These are phyloP conservation scores for Lycia hirtaria DNA, from an alignment of 2,888 invertebrate genomes.

Conservation along the genomic window DNA sequence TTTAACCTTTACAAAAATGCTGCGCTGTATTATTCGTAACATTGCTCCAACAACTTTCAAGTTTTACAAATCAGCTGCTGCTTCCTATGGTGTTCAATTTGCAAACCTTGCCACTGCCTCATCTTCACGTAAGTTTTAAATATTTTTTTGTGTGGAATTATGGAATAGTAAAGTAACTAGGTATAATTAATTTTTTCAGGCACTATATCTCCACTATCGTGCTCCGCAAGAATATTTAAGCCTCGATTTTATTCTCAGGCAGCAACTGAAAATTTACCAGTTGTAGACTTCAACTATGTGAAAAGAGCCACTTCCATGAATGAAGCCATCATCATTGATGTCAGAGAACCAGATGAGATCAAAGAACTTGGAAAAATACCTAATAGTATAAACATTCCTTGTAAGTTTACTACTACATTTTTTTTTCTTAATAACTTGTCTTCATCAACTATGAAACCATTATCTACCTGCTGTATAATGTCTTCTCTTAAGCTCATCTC, in stretches of 20 bases:
- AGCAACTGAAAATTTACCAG: constrained; percentile 52
- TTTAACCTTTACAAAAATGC: no score
- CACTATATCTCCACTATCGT: constrained; percentile 6
- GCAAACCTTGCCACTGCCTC: not conserved
- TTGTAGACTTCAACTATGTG: constrained; percentile 76
- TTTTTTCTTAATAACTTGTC: not conserved
- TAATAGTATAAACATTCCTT: constrained; percentile 90
- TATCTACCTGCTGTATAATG: no score
- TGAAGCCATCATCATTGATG: constrained; percentile 88
- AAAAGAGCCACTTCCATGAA: constrained; percentile 60
- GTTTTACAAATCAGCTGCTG: not conserved
- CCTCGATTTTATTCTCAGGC: constrained; percentile 55
- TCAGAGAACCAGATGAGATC: constrained; percentile 90
- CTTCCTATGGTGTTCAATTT: not conserved
- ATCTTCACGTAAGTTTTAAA: not conserved
- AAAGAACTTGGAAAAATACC: constrained; percentile 89
- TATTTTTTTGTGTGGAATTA: no score
- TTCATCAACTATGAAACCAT: not conserved
- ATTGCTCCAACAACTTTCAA: not conserved
- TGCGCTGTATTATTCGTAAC: constrained; percentile 8
- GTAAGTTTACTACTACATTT: constrained; percentile 72
- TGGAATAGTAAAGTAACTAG: no score
- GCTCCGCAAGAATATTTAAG: constrained; percentile 18
- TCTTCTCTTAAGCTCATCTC: no score
- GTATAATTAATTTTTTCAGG: constrained; percentile 18